Percentiles rank a stretch among this genome's conserved stretches.
Conservation (phyloP, 1,140 invertebrate genomes). For the Anastatus disparis region DNA sequence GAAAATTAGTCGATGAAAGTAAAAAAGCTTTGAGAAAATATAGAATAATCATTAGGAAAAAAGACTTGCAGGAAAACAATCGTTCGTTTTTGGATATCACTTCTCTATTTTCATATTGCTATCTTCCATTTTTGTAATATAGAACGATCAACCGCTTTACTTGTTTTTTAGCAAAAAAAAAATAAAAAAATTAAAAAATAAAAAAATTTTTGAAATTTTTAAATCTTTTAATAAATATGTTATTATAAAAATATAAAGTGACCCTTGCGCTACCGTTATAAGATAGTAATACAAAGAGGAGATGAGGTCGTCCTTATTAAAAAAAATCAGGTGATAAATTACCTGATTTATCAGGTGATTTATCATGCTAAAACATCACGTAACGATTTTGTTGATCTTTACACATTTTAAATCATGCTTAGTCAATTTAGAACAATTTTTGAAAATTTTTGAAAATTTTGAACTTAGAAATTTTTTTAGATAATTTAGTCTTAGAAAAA, state of each 20-base stretch:
- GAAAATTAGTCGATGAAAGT: slow-evolving; percentile 10
- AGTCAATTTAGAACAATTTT: no score
- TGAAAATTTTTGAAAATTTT: no score
- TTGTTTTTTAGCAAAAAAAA: no score
- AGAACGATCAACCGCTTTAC: no score
- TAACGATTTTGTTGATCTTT: no score
- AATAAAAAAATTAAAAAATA: no score
- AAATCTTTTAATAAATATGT: background rate
- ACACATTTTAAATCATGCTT: no score
- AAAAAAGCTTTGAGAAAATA: slow-evolving; percentile 6
- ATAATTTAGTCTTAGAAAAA: no score
- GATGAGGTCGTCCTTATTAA: background rate
- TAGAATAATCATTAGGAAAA: slow-evolving; percentile 2
- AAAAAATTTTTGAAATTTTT: background rate
- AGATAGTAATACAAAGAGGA: background rate
- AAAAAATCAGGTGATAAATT: no score
- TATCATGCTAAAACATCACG: no score
- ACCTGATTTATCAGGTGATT: no score
- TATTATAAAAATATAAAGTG: background rate
- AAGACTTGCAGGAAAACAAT: background rate
- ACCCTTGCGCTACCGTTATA: background rate
- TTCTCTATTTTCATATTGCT: slow-evolving; percentile 25
- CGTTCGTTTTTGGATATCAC: background rate
- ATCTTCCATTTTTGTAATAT: background rate
- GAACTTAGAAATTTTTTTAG: no score